phyloP scores from a whole-genome alignment of 1,140 invertebrate species.

The Drosophila pseudoananassae region DNA sequence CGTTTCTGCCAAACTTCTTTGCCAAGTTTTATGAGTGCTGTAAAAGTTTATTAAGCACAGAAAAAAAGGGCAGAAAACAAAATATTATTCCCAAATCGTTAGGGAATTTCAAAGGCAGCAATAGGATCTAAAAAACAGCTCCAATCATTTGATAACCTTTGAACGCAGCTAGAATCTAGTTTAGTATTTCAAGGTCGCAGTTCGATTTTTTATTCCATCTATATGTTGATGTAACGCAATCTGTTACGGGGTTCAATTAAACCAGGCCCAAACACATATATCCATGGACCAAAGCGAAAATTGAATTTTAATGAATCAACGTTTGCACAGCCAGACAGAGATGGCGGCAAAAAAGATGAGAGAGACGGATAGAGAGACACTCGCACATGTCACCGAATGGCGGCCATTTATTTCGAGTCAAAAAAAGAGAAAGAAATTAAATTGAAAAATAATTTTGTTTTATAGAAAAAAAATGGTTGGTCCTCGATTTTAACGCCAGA shows the following conservation, averaged over 20 bases:
- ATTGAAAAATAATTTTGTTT: conserved; percentile 44
- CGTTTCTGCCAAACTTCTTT: conserved; percentile 49
- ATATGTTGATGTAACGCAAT: conserved; percentile 48
- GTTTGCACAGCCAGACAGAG: conserved; percentile 23
- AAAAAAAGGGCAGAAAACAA: conserved; percentile 48
- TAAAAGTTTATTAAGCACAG: conserved; percentile 68
- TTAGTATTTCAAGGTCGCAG: conserved; percentile 45
- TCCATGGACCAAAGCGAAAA: conserved; percentile 32
- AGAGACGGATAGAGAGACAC: conserved; percentile 1
- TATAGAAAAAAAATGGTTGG: conserved; percentile 9
- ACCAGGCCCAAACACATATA: conserved; percentile 23
- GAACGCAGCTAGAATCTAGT: conserved; percentile 12
- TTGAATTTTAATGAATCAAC: conserved; percentile 72
- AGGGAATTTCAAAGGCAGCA: not conserved
- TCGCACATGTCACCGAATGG: conserved; percentile 46
- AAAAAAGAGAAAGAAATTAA: conserved; percentile 12
- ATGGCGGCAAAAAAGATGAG: not conserved
- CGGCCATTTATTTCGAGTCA: conserved; percentile 44
- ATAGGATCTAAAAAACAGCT: conserved; percentile 5
- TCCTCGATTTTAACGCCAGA: conserved; percentile 33
- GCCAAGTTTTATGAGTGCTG: conserved; percentile 74
- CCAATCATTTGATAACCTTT: conserved; percentile 36
- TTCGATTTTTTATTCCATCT: conserved; percentile 4
- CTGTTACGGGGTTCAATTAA: conserved; percentile 60
- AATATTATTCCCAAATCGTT: conserved; percentile 71